Evolutionary conservation across 2,888 invertebrate species (phyloP).

Genomic region (Xanthia togata): DNA sequence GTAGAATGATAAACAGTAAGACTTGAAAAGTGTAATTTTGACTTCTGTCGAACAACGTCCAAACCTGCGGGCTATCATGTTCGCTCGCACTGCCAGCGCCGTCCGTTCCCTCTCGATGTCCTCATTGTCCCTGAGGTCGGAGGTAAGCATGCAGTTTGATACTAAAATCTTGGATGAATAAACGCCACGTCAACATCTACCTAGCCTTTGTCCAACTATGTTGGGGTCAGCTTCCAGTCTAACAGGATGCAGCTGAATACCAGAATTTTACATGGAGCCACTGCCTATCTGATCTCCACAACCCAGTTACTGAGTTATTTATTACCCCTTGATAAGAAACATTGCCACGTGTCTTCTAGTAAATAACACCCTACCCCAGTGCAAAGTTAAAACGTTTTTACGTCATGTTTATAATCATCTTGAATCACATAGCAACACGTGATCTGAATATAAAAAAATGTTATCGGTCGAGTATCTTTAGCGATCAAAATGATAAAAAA

Average conservation of each 20-base stretch:
- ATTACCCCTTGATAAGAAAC: not conserved
- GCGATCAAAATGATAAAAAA: not conserved
- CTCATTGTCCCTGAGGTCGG: too few relatives aligned
- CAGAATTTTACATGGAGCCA: not conserved
- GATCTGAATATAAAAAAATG: not conserved
- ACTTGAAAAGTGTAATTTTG: too few relatives aligned
- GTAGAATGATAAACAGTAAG: too few relatives aligned
- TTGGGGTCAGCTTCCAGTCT: not conserved
- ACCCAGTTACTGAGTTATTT: not conserved
- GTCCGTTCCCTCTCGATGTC: too few relatives aligned
- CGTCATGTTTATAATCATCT: not conserved
- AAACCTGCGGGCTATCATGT: too few relatives aligned
- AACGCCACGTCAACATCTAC: not conserved
- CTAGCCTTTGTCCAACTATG: not conserved
- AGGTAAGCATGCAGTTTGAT: too few relatives aligned
- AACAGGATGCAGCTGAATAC: not conserved
- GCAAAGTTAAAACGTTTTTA: not conserved
- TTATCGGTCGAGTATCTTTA: not conserved
- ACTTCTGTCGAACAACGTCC: too few relatives aligned
- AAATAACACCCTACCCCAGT: not conserved
- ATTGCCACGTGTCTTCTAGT: not conserved
- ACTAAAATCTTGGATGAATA: not conserved
- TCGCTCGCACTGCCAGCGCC: too few relatives aligned
- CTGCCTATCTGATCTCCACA: too few relatives aligned
- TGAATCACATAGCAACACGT: not conserved